Percentiles rank a stretch among this genome's conserved stretches.
Evolutionary conservation across 2,113 vertebrate genomes (phyloP).

Genomic region (Nerophis lumbriciformis): DNA sequence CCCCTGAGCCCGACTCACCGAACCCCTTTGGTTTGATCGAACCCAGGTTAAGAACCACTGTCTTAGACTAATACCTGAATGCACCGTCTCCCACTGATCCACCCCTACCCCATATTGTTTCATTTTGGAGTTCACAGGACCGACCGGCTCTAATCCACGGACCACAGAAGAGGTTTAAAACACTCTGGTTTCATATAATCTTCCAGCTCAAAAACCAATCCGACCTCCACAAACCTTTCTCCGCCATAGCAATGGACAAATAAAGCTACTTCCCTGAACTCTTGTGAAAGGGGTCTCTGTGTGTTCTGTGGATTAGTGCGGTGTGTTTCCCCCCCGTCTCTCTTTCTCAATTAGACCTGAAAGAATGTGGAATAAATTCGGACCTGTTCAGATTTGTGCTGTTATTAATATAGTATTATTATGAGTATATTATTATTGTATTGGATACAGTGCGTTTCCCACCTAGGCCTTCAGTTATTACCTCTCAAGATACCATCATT

Average conservation of each 20-base stretch:
- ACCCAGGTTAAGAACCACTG: too few relatives aligned
- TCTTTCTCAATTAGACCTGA: conserved; percentile 71
- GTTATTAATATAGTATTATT: neutral
- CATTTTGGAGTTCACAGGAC: conserved; percentile 71
- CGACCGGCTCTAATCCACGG: conserved; percentile 83
- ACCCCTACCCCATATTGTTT: conserved; percentile 76
- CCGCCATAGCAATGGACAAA: conserved; percentile 79
- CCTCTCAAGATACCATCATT: too few relatives aligned
- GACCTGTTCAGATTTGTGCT: conserved; percentile 34
- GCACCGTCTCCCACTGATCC: conserved; percentile 33
- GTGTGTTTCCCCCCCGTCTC: conserved; percentile 50
- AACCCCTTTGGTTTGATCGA: too few relatives aligned
- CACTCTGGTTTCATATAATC: conserved; percentile 98
- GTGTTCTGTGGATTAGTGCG: conserved; percentile 80
- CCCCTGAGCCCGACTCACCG: too few relatives aligned
- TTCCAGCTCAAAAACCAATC: conserved; percentile 80
- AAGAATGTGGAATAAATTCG: conserved; percentile 52
- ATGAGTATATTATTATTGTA: too few relatives aligned
- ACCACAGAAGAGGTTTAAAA: conserved; percentile 87
- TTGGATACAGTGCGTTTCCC: too few relatives aligned
- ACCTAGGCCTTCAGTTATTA: too few relatives aligned
- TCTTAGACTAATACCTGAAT: conserved; percentile 5
- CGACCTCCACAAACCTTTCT: conserved; percentile 78
- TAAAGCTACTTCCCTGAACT: conserved; percentile 74
- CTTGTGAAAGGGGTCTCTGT: conserved; percentile 77